Evolutionary conservation across 1,140 invertebrate species (phyloP), one percentile per base, ranked within the genome.

Genomic region (Trachymyrmex cornetzi): DNA sequence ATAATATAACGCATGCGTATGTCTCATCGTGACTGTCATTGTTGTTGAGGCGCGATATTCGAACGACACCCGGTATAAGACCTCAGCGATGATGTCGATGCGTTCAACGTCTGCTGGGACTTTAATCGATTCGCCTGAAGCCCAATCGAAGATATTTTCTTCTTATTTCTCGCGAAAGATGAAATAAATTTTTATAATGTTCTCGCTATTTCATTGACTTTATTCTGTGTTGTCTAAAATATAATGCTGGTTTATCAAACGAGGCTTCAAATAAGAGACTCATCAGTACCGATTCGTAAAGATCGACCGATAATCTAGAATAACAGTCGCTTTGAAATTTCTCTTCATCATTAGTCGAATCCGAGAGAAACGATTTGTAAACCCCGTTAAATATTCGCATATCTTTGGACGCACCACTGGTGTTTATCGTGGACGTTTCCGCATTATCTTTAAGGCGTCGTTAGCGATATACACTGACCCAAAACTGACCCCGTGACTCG

Each of bases 1-100:
- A 92, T 92, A 92, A 88, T 89, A 50, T 50, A 55, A 84, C 92
- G 92, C 85, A 74, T 90, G 92, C 91, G 92, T 64, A 4, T 3
- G 55, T 57, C 16, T 3, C 5, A 27, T 34, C 12, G 4, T 7
- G 0, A 22, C 48, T 71, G 50, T 71, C 66, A 34, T 71, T 44
- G 6, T 24, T 14, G 61, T 27, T 66, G 55, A 34, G 50, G 44
- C 75, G 80, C 77, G 71, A 59, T 63, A 69, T 90, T 92, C 86
- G 22, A 80, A 88, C 63, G 89, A 84, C 34, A 61, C 27, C 38
- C 69, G 19, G 1, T 64, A 74, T 59, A 61, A 3, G 12, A 82
- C 7, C 3, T n/a, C 38, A 61, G 6, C 14, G 30, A 80, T 14
- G n/a, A 80, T 30, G 14, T 30, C 12, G 3, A 30, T 7, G 19